These are phyloP conservation scores for Luperina nickerlii DNA, from an alignment of 2,888 invertebrate genomes.

Conservation along the genomic window DNA sequence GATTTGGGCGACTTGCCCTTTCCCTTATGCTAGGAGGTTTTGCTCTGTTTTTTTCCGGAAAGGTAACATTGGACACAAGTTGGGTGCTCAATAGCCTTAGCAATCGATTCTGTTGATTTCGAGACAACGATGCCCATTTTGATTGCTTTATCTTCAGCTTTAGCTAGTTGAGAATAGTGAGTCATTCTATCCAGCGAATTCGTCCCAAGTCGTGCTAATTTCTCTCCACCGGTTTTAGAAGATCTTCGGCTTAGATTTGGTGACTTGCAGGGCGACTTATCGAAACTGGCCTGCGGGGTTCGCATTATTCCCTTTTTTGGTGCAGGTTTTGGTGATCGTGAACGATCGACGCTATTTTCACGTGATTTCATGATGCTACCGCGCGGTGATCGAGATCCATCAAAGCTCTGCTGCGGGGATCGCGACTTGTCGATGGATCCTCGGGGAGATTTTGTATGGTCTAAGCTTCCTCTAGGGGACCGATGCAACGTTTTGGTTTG, in stretches of 20 bases:
- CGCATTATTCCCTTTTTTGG: conserved; percentile 89
- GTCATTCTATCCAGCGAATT: conserved; percentile 88
- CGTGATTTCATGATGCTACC: conserved; percentile 88
- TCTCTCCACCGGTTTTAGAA: conserved; percentile 85
- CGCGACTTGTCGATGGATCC: conserved; percentile 90
- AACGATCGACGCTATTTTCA: conserved; percentile 85
- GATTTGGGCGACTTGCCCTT: conserved; percentile 91
- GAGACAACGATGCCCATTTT: conserved; percentile 90
- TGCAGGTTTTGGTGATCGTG: conserved; percentile 87
- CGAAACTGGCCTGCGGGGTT: conserved; percentile 88
- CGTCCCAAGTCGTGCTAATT: conserved; percentile 86
- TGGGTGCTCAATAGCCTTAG: conserved; percentile 91
- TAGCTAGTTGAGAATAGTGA: conserved; percentile 88
- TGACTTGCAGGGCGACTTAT: conserved; percentile 86
- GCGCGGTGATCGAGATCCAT: conserved; percentile 87
- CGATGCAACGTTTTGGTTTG: conserved; percentile 83
- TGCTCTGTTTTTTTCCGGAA: conserved; percentile 90
- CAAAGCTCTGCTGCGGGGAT: conserved; percentile 91
- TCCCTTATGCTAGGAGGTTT: conserved; percentile 92
- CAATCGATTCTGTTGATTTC: conserved; percentile 89
- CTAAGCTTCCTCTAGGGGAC: conserved; percentile 90
- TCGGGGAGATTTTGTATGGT: conserved; percentile 87
- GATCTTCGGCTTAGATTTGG: conserved; percentile 86
- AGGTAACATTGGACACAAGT: conserved; percentile 94
- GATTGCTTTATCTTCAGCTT: conserved; percentile 88